phyloP scores from a whole-genome alignment of 2,888 invertebrate species.

The Coleophora flavipennella region DNA sequence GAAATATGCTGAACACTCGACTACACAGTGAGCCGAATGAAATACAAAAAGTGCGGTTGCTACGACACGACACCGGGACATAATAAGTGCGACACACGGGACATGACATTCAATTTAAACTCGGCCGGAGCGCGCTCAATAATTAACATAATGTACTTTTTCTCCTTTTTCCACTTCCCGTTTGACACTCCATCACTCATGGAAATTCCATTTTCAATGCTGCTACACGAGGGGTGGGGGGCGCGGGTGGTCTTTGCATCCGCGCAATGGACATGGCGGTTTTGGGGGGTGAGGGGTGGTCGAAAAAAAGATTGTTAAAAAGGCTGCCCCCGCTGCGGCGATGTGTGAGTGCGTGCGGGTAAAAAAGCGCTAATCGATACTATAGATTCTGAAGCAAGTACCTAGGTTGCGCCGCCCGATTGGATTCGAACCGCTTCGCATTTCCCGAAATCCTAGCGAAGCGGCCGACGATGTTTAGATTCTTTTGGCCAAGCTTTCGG shows the following conservation, averaged over 20 bases:
- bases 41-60: no score
- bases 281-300: conserved; percentile 60
- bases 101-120: conserved; percentile 71
- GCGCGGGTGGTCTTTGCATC: conserved; percentile 67
- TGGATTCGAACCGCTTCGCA: conserved; percentile 37
- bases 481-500: conserved; percentile 50
- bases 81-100: conserved; percentile 27
- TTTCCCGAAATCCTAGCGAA: conserved; percentile 57
- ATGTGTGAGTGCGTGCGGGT: conserved; percentile 69
- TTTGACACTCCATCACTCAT: conserved; percentile 74
- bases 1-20: conserved; percentile 24
- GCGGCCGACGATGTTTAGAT: conserved; percentile 58
- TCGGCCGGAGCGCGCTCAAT: conserved; percentile 62
- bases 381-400: conserved; percentile 71
- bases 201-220: conserved; percentile 74
- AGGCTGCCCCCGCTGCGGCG: conserved; percentile 60
- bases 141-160: conserved; percentile 73
- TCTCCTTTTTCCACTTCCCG: conserved; percentile 69
- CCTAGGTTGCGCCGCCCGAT: conserved; percentile 64
- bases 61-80: conserved; percentile 23
- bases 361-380: conserved; percentile 72
- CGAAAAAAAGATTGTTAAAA: conserved; percentile 73
- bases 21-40: conserved; percentile 26
- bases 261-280: conserved; percentile 70
- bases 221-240: conserved; percentile 58